Percentiles rank a stretch among this genome's conserved stretches.
These are phyloP conservation scores for Drosophila kuntzei DNA, from an alignment of 2,888 invertebrate species.

Conservation along the genomic window DNA sequence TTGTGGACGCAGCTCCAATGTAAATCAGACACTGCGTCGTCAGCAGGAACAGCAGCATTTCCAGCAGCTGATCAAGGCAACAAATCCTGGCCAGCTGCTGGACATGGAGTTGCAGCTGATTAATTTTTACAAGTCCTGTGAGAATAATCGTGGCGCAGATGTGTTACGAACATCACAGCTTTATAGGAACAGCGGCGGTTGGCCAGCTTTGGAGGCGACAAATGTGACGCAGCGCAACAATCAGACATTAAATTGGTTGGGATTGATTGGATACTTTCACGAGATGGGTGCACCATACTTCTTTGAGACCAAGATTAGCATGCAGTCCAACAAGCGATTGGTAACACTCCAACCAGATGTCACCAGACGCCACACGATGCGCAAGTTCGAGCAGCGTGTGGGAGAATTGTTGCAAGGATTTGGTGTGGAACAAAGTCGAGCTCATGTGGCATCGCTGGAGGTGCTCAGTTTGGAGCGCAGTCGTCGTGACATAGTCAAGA, in stretches of 20 bases:
- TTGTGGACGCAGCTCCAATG: conserved; percentile 70
- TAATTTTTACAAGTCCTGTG: conserved; percentile 82
- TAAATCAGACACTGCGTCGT: conserved; percentile 51
- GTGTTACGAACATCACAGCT: conserved; percentile 76
- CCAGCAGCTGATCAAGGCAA: conserved; percentile 67
- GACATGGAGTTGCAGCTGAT: conserved; percentile 81
- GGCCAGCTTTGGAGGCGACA: conserved; percentile 82
- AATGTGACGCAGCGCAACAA: conserved; percentile 35
- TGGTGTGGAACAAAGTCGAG: conserved; percentile 77
- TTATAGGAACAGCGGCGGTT: conserved; percentile 81
- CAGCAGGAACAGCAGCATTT: conserved; percentile 78
- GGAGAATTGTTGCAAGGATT: conserved; percentile 75
- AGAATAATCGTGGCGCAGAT: conserved; percentile 68
- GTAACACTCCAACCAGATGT: conserved; percentile 75
- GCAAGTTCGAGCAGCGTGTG: conserved; percentile 80
- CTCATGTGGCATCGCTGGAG: conserved; percentile 80
- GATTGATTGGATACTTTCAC: conserved; percentile 77
- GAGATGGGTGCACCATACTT: conserved; percentile 82
- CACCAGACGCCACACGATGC: conserved; percentile 73
- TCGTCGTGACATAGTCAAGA: conserved; percentile 77
- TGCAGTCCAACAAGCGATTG: conserved; percentile 81
- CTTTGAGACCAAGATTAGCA: conserved; percentile 76
- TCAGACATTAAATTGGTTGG: conserved; percentile 72
- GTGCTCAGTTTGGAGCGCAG: conserved; percentile 81
- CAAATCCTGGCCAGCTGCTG: conserved; percentile 71